Evolutionary conservation across 2,113 vertebrate genomes (phyloP).

Genomic region (Crypturellus undulatus): DNA sequence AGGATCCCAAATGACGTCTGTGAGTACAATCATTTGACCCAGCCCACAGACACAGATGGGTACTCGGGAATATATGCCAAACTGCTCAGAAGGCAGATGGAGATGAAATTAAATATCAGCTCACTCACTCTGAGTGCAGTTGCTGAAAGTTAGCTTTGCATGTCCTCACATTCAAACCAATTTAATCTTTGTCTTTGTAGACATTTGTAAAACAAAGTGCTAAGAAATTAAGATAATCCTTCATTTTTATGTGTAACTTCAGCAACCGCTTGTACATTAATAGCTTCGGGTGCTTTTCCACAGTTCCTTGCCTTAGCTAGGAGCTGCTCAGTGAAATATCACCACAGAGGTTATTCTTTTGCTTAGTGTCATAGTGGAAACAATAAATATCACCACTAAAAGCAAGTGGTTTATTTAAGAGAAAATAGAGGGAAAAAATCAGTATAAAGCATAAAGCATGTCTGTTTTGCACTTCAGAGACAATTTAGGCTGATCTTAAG

Average conservation of each 20-base stretch:
- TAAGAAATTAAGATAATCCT: neutral
- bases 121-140: neutral
- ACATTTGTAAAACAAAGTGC: neutral
- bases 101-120: constrained; percentile 61
- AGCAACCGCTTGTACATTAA: neutral
- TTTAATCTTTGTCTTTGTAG: neutral
- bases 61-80: constrained; percentile 41
- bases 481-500: neutral
- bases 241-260: neutral
- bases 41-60: constrained; percentile 67
- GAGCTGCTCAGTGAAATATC: neutral
- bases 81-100: constrained; percentile 62
- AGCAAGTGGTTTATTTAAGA: neutral
- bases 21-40: constrained; percentile 62
- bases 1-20: constrained; percentile 58
- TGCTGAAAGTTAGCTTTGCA: constrained; percentile 1
- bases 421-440: neutral
- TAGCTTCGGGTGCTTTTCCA: neutral
- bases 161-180: neutral
- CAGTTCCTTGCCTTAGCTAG: neutral
- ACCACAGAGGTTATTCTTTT: neutral
- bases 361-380: neutral
- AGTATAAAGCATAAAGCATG: neutral
- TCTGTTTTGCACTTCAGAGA: neutral
- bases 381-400: neutral